Percentiles rank a stretch among this genome's conserved stretches.
These are phyloP conservation scores for Onychostoma macrolepis DNA, from an alignment of 2,113 vertebrate species.

Conservation along the genomic window DNA sequence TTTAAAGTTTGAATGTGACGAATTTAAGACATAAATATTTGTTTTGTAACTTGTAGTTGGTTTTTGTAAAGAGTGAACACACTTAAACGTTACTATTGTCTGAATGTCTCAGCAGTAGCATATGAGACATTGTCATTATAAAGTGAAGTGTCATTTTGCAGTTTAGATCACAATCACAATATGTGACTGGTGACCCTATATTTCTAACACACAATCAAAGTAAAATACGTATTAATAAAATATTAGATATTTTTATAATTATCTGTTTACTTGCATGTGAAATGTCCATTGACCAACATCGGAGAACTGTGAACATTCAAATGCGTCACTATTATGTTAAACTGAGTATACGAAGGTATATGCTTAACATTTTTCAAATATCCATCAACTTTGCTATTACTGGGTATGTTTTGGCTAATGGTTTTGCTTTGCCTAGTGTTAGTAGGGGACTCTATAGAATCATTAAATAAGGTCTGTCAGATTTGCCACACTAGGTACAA, in stretches of 20 bases:
- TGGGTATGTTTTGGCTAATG: background rate
- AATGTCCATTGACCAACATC: background rate
- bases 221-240: background rate
- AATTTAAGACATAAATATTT: background rate
- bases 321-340: background rate
- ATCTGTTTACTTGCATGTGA: background rate
- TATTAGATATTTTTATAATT: background rate
- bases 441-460: background rate
- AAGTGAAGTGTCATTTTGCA: background rate
- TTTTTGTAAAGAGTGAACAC: background rate
- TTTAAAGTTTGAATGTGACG: background rate
- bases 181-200: background rate
- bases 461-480: constrained; percentile 1
- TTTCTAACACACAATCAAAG: background rate
- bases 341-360: background rate
- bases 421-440: background rate
- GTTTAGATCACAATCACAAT: background rate
- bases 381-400: background rate
- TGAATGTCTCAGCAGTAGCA: background rate
- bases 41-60: background rate
- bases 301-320: background rate
- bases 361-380: constrained; percentile 1
- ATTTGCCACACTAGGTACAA: constrained; percentile 40
- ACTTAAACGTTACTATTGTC: background rate
- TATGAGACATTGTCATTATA: background rate